Conservation (phyloP, 2,113 vertebrate species). For the Ceratotherium simum region DNA sequence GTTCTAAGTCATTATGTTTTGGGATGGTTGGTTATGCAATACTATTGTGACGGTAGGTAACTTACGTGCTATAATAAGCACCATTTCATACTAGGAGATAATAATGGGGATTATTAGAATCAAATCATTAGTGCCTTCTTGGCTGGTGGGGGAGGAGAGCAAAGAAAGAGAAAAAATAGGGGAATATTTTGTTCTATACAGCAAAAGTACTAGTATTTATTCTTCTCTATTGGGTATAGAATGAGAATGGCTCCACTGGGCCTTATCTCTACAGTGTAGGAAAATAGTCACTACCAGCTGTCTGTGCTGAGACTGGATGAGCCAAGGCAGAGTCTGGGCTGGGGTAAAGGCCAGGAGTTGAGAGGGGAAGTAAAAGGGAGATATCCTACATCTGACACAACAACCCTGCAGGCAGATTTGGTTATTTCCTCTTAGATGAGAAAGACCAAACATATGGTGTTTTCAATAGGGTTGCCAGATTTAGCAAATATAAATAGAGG, state of each 20-base stretch:
- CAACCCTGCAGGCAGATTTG: neutral
- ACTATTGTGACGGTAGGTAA: neutral
- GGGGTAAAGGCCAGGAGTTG: neutral
- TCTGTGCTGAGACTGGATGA: neutral
- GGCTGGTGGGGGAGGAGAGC: too few relatives aligned
- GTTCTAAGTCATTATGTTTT: neutral
- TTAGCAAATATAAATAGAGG: constrained; percentile 11
- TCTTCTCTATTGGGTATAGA: neutral
- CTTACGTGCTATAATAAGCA: neutral
- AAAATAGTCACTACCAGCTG: neutral
- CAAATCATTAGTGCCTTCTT: neutral
- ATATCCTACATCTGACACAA: neutral
- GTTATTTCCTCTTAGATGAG: neutral
- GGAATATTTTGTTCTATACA: neutral
- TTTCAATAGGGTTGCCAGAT: neutral
- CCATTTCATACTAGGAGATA: neutral
- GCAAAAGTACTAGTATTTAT: neutral
- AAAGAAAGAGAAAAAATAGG: neutral
- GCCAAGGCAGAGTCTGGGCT: neutral
- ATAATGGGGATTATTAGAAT: neutral
- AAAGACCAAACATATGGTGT: neutral
- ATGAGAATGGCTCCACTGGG: neutral
- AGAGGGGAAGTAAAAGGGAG: neutral
- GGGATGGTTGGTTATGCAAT: neutral
- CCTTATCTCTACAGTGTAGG: neutral